A percentile compares a stretch with the other conserved stretches of the same genome.
These are phyloP conservation scores for Takifugu flavidus DNA, from an alignment of 2,113 vertebrate genomes.

Conservation along the genomic window DNA sequence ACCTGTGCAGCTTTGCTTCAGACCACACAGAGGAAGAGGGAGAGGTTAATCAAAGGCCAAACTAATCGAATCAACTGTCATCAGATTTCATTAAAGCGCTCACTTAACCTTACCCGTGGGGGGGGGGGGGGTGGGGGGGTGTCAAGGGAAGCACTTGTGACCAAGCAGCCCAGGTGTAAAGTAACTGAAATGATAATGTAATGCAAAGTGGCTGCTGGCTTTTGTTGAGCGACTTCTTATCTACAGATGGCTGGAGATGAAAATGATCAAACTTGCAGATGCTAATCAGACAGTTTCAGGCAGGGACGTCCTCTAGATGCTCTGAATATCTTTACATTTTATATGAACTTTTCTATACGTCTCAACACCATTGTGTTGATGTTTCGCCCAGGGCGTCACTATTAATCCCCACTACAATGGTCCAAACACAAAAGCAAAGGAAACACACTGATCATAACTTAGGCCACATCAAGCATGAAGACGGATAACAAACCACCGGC, in stretches of 20 bases:
- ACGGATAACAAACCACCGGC: slow-evolving; percentile 26
- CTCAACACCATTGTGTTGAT: too few relatives aligned
- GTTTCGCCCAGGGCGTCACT: too few relatives aligned
- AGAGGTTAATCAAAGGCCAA: slow-evolving; percentile 61
- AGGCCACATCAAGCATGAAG: slow-evolving; percentile 14
- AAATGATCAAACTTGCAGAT: slow-evolving; percentile 30
- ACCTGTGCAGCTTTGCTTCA: slow-evolving; percentile 23
- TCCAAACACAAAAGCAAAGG: too few relatives aligned
- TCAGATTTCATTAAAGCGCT: slow-evolving; percentile 61
- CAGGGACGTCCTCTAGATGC: too few relatives aligned
- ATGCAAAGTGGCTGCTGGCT: slow-evolving; percentile 25
- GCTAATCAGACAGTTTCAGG: not conserved
- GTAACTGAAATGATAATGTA: slow-evolving; percentile 33
- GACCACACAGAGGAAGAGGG: slow-evolving; percentile 40
- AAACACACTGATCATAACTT: slow-evolving; percentile 5
- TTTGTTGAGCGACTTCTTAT: slow-evolving; percentile 32
- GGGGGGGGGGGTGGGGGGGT: too few relatives aligned
- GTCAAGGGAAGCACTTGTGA: slow-evolving; percentile 17
- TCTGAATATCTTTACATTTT: too few relatives aligned
- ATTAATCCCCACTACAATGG: too few relatives aligned
- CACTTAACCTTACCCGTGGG: too few relatives aligned
- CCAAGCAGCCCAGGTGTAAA: slow-evolving; percentile 19
- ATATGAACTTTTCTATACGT: too few relatives aligned
- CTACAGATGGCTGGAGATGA: slow-evolving; percentile 20
- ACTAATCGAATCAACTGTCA: slow-evolving; percentile 61